Conservation (phyloP, 2,797 vertebrate species). For the Microchirus variegatus region DNA sequence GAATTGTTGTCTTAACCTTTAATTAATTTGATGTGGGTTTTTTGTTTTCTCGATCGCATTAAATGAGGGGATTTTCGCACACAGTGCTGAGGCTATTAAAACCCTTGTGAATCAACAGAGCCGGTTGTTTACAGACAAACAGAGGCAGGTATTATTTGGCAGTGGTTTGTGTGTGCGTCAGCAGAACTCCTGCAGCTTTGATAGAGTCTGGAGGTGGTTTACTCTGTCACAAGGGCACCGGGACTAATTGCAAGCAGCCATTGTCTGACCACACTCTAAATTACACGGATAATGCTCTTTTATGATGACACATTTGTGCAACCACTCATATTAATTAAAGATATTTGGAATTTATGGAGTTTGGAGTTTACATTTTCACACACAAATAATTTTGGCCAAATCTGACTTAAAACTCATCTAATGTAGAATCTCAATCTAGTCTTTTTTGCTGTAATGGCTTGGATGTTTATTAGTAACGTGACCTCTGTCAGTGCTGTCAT, state of each 20-base stretch:
- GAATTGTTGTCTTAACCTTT: slow-evolving; percentile 7
- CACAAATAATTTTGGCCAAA: background rate
- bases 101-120: slow-evolving; percentile 27
- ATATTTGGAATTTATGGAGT: background rate
- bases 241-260: slow-evolving; percentile 62
- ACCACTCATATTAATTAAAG: background rate
- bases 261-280: slow-evolving; percentile 53
- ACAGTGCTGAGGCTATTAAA: background rate
- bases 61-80: slow-evolving; percentile 32
- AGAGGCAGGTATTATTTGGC: slow-evolving; percentile 44
- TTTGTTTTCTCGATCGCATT: slow-evolving; percentile 21
- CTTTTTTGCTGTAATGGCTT: slow-evolving; percentile 47
- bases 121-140: slow-evolving; percentile 36
- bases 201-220: slow-evolving; percentile 57
- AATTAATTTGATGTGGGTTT: slow-evolving; percentile 24
- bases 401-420: slow-evolving; percentile 1
- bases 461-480: slow-evolving; percentile 47
- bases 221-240: slow-evolving; percentile 59
- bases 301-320: slow-evolving; percentile 21
- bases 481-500: slow-evolving; percentile 53
- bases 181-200: slow-evolving; percentile 59
- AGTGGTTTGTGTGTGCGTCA: slow-evolving; percentile 54
- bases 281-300: slow-evolving; percentile 48
- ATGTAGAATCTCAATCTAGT: background rate
- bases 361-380: too few species aligned